phyloP scores from a whole-genome alignment of 1,140 invertebrate species.

The Lucilia cuprina region DNA sequence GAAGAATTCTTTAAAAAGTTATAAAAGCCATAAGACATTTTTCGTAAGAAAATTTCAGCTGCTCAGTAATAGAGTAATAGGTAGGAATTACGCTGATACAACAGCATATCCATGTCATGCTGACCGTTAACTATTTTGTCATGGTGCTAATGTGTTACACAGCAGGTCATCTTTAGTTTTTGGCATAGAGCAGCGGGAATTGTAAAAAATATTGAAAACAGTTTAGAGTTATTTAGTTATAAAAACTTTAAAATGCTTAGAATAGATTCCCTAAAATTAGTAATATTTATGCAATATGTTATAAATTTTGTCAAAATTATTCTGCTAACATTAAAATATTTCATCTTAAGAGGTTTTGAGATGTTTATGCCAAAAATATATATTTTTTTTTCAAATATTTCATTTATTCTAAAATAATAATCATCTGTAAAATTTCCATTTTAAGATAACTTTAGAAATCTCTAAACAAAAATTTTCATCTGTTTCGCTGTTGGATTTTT shows the following conservation, averaged over 20 bases:
- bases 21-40: neutral
- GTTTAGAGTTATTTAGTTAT: no score
- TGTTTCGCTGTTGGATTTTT: neutral
- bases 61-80: no score
- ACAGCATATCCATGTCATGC: no score
- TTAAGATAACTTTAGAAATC: neutral
- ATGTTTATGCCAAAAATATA: no score
- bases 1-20: neutral
- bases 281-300: no score
- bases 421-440: neutral
- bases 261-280: no score
- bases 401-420: neutral
- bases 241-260: no score
- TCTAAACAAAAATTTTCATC: neutral
- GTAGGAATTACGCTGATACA: no score
- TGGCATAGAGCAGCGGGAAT: neutral
- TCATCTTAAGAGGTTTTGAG: no score
- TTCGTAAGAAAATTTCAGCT: slow-evolving; percentile 5
- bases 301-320: no score
- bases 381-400: no score
- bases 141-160: slow-evolving; percentile 21
- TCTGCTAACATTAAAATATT: no score
- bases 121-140: neutral
- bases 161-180: slow-evolving; percentile 29
- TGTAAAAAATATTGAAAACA: neutral